Evolutionary conservation across 2,797 vertebrate genomes (phyloP).

Genomic region (Oreochromis grahami): DNA sequence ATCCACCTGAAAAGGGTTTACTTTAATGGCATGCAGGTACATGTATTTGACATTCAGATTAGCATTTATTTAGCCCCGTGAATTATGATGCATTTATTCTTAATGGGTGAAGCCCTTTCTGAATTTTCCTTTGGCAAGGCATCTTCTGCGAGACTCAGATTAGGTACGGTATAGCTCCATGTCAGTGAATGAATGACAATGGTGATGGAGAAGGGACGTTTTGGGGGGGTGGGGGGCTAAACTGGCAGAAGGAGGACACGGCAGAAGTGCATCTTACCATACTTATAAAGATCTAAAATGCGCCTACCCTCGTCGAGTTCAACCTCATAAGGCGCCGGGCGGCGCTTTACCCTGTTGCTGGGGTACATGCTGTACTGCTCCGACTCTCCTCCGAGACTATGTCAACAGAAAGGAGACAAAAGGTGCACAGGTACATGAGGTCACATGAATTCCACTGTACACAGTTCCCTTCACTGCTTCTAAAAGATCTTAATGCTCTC

Average conservation of each 20-base stretch:
- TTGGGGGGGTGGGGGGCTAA: constrained; percentile 9
- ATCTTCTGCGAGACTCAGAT: constrained; percentile 45
- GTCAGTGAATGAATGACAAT: constrained; percentile 62
- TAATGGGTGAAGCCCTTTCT: not conserved
- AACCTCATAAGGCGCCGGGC: constrained; percentile 91
- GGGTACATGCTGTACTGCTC: constrained; percentile 91
- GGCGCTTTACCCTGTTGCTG: constrained; percentile 90
- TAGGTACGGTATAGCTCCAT: constrained; percentile 33
- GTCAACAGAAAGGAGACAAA: constrained; percentile 39
- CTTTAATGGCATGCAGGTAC: constrained; percentile 34
- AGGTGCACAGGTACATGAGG: constrained; percentile 8
- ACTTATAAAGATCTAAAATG: constrained; percentile 79
- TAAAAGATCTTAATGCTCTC: not conserved
- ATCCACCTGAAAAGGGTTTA: constrained; percentile 16
- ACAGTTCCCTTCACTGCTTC: not conserved
- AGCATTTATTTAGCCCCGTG: not conserved
- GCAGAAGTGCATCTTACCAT: constrained; percentile 72
- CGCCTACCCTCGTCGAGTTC: constrained; percentile 89
- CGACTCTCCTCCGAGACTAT: constrained; percentile 86
- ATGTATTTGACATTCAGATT: constrained; percentile 34
- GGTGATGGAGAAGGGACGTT: constrained; percentile 46
- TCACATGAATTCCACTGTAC: not conserved
- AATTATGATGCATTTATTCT: constrained; percentile 22
- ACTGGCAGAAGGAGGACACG: constrained; percentile 68
- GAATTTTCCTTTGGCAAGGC: constrained; percentile 11